phyloP scores from a whole-genome alignment of 2,888 invertebrate species.

The Drosophila nigricruria region DNA sequence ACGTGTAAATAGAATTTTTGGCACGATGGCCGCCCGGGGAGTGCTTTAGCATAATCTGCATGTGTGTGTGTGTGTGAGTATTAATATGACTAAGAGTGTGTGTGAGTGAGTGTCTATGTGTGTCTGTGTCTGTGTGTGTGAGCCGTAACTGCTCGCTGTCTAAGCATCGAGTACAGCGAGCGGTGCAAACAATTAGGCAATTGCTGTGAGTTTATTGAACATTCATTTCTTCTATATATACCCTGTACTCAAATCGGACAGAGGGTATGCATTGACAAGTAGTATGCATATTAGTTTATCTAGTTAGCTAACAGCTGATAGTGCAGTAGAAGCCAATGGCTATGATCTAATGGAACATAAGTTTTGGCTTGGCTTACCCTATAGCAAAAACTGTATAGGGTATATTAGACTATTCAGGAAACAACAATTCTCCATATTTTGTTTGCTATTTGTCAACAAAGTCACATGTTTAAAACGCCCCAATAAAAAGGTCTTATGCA shows the following conservation, averaged over 20 bases:
- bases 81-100: conserved; percentile 9
- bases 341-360: neutral
- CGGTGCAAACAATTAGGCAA: conserved; percentile 31
- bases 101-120: conserved; percentile 12
- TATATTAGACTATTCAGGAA: neutral
- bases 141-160: conserved; percentile 15
- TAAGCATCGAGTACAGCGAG: conserved; percentile 10
- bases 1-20: conserved; percentile 85
- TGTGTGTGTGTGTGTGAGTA: conserved; percentile 48
- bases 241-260: neutral
- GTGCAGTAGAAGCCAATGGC: neutral
- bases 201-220: conserved; percentile 46
- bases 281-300: neutral
- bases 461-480: too few relatives aligned
- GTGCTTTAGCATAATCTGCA: conserved; percentile 84
- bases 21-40: conserved; percentile 83
- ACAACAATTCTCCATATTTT: neutral
- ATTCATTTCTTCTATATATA: conserved; percentile 12
- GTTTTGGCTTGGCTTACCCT: neutral
- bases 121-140: conserved; percentile 1
- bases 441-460: neutral
- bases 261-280: neutral
- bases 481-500: neutral
- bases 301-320: neutral
- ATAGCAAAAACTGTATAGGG: neutral